Evolutionary conservation across 2,888 invertebrate genomes (phyloP), one percentile per base, ranked within the genome.

Genomic region (Eremobia ochroleuca): DNA sequence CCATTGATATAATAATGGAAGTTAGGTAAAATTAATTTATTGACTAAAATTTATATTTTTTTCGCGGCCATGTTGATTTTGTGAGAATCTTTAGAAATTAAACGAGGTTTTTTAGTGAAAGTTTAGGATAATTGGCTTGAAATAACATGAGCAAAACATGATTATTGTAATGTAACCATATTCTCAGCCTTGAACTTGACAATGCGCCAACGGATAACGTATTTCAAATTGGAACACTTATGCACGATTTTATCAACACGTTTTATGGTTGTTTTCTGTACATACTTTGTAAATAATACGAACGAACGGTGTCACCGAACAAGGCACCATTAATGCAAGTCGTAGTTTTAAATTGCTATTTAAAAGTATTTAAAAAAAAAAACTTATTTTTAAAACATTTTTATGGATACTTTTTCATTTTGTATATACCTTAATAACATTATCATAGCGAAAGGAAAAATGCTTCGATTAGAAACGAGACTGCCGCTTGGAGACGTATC

Each of bases 191-290:
- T 68, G 77, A 40, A 86, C 84, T 95, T 95, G 96, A 95, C 95
- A 95, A 95, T 95, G 96, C 95, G 96, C 96, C 95, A 94, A 93
- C 90, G 80, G 67, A 82, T 85, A 76, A 87, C 66, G 87, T 85
- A 86, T 89, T 88, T 90, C 87, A 88, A 88, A 86, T 87, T 84
- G 86, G 78, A 79, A 85, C 81, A 83, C 67, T 49, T 73, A 8
- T 59, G 46, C 78, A 73, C 69, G 88, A 61, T 37, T 62, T 28
- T 31, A 25, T 37, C n/a, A 28, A 37, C 1, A n/a, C 2, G 21
- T 46, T 37, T 40, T 28, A n/a, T 34, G 49, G 25, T 59, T 73
- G 1, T 58, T 43, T 62, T 18, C 18, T 61, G 43, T 76, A 76
- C 15, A 62, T 76, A 77, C 0, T 77, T 77, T 66, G 37, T 67